Evolutionary conservation across 1,140 invertebrate genomes (phyloP), one percentile per base, ranked within the genome.

Genomic region (Leptinotarsa defecta): DNA sequence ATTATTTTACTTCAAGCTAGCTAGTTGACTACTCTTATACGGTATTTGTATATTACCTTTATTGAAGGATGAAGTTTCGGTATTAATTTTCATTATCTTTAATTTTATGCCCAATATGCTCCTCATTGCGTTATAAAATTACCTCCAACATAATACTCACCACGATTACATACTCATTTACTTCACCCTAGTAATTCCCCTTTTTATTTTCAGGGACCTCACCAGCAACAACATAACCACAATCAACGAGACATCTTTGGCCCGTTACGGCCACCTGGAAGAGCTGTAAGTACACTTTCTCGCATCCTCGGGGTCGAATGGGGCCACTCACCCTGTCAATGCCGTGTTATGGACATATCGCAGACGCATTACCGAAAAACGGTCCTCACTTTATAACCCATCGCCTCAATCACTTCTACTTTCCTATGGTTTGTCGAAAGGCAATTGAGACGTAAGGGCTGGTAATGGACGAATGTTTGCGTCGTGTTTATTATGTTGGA

Each of bases 251-350:
- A 81, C 76, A 43, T 84, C 83, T 15, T 76, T 84, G 61, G 69
- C 68, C 34, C 77, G 79, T 34, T 83, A 81, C 73, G 77, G 74
- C 48, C 80, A 48, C 86, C 86, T 77, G 86, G 89, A 84, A 79
- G 83, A 82, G 86, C 85, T 85, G 89, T 89, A 86, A 87, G 87
- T 84, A 78, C 34, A 2, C 19, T 70, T 19, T 57, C n/a, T 19
- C 52, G 52, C 52, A 57, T 15, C 52, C n/a, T 6, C 52, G 52
- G 52, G 52, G 52, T 57, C n/a, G 52, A 57, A 15, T 17, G 52
- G 24, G 49, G 73, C 67, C 76, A 73, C 69, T 80, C 74, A 80
- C 79, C 79, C 70, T 73, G 20, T 22, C 52, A 57, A 57, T 57
- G 52, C 52, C 52, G 15, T 57, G 17, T 57, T 72, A 75, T 64